A percentile compares a stretch with the other conserved stretches of the same genome.
Evolutionary conservation across 2,797 vertebrate species (phyloP).

Genomic region (Peromyscus aztecus): DNA sequence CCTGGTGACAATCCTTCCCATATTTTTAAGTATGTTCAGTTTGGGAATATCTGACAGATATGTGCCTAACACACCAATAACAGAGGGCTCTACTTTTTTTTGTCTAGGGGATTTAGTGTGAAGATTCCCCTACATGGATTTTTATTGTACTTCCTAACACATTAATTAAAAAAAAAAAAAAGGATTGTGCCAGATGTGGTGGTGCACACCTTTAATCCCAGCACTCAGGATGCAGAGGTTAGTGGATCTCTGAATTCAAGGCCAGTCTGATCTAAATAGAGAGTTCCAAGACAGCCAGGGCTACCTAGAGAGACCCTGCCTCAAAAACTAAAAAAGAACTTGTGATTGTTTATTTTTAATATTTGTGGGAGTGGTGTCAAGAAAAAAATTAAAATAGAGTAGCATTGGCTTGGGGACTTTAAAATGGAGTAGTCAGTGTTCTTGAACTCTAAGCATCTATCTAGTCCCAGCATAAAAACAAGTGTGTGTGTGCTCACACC

Average conservation of each 20-base stretch:
- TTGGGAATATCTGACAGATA: neutral
- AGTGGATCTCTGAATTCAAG: neutral
- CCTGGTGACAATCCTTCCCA: neutral
- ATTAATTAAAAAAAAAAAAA: neutral
- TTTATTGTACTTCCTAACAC: neutral
- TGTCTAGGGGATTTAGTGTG: neutral
- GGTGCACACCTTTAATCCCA: neutral
- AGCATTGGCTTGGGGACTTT: neutral
- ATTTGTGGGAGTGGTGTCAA: neutral
- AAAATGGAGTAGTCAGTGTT: neutral
- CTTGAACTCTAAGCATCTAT: neutral
- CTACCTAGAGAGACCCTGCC: neutral
- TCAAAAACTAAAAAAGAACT: neutral
- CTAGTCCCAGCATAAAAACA: neutral
- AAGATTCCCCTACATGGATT: neutral
- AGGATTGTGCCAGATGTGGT: neutral
- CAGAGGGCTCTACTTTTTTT: neutral
- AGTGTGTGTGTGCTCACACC: too few relatives aligned
- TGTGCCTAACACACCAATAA: neutral
- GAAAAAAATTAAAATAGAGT: neutral
- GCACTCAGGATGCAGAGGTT: neutral
- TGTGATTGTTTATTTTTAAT: neutral
- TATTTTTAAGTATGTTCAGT: neutral
- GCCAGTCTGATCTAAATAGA: neutral
- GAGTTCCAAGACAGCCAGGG: neutral